Base-by-base conservation (phyloP, 2,888 invertebrate species). In the Troglohyphantes excavatus region DNA sequence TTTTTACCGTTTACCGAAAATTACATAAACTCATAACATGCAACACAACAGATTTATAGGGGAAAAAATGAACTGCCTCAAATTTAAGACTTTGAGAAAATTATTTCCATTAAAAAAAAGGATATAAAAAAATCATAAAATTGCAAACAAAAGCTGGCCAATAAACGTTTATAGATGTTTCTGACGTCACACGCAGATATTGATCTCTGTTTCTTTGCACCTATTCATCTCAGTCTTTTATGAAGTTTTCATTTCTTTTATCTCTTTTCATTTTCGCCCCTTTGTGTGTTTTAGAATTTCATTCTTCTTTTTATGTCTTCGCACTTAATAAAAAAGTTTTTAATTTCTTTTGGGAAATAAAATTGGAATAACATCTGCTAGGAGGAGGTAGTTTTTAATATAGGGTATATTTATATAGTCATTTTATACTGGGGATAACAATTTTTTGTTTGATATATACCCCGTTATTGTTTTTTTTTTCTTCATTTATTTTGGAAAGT, bases 111-210 rank as follows among this genome's bases (percentile, higher is more conserved):
- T 65, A 17, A 27, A 65, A 53, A 33, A 53, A 5, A n/a, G n/a
- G 17, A 53, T 46, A 72, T 83, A 27, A n/a, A 17, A 23, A 21
- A 61, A 27, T 59, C 63, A 19, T 43, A 26, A 83, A 72, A 39
- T 33, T 67, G 61, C 6, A 39, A 61, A 73, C 46, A 73, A 5
- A 59, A 68, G 17, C 7, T 46, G 46, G 29, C 84, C 83, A 84
- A 84, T 84, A 75, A 75, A 61, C 43, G 21, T 21, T 19, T 67
- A 76, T 53, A 53, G 84, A 67, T 84, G 53, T 19, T 21, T 17
- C 19, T 84, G 84, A 84, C 84, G 84, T 84, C 84, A 84, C 59
- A 33, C 11, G 23, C 23, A 33, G 67, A 53, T 84, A 84, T 84
- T 75, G 84, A 84, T 84, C 67, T 72, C 46, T 17, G 33, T 84